A percentile compares a stretch with the other conserved stretches of the same genome.
Evolutionary conservation across 2,113 vertebrate genomes (phyloP).

Genomic region (Hymenochirus boettgeri): DNA sequence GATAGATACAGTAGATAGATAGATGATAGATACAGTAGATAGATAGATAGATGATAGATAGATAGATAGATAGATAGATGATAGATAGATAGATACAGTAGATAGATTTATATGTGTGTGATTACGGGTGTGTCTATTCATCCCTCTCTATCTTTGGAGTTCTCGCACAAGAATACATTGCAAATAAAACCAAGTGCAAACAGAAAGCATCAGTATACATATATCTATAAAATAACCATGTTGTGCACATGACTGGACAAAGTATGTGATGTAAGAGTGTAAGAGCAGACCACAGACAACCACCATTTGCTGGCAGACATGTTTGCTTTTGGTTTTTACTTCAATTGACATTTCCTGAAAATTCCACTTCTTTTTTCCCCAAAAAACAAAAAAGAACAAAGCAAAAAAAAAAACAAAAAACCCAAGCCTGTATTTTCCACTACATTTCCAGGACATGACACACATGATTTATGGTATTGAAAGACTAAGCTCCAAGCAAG

Average conservation of each 20-base stretch:
- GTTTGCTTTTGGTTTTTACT: constrained; percentile 36
- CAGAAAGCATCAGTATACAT: too few relatives aligned
- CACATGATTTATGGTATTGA: constrained; percentile 50
- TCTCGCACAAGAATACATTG: too few relatives aligned
- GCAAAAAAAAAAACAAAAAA: constrained; percentile 31
- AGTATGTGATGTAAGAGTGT: constrained; percentile 13
- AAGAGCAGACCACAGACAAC: constrained; percentile 16
- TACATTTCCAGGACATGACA: constrained; percentile 28
- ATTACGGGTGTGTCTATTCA: too few relatives aligned
- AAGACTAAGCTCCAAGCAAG: constrained; percentile 50
- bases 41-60: too few relatives aligned
- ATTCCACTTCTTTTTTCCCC: constrained; percentile 33
- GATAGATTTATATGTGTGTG: too few relatives aligned
- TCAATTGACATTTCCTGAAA: constrained; percentile 39
- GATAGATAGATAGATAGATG: too few relatives aligned
- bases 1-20: too few relatives aligned
- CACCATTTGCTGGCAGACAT: constrained; percentile 14
- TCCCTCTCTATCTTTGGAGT: too few relatives aligned
- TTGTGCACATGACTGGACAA: background rate
- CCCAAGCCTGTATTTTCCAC: constrained; percentile 10
- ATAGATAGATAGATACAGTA: too few relatives aligned
- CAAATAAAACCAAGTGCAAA: too few relatives aligned
- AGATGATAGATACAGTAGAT: too few relatives aligned
- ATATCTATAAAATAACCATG: too few relatives aligned
- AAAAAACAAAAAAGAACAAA: constrained; percentile 43